Base-by-base conservation (phyloP, 2,888 invertebrate genomes). In the Dendrolimus pini region DNA sequence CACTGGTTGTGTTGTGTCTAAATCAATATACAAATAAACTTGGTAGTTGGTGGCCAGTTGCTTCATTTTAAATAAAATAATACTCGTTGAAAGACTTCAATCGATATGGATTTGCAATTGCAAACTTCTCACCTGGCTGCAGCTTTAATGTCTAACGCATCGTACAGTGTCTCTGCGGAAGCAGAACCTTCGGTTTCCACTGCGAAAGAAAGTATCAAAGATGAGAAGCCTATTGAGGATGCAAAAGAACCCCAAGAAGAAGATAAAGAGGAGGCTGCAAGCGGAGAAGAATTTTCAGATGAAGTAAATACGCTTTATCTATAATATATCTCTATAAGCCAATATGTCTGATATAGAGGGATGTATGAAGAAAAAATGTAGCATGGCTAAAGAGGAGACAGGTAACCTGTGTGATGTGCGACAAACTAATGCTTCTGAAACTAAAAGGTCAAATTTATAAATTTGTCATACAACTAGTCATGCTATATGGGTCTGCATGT, bases 81-180 rank as follows among this genome's bases (percentile, higher is more conserved):
- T 12, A 47, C 47, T 30, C 3, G 41, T 30, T n/a, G 7, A 12
- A 47, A 52, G 13, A 53, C 41, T 41, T 61, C 41, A 41, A 47
- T 47, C 47, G 9, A 47, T 47, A 90, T 89, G 89, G 88, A 90
- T 74, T 69, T 89, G 55, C 84, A 86, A 77, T 69, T 89, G 55
- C 84, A 86, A 77, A 88, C 88, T n/a, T 89, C 90, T 10, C 90
- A 91, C 65, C 80, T 91, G 66, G 90, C 90, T 54, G 90, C 90
- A 52, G 90, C 90, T 6, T 70, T 91, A 62, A 85, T 90, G 89
- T 83, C 89, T n/a, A 85, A 85, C 18, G 75, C 78, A 14, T 75
- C 71, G 10, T 82, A 79, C 58, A 76, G 61, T 66, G 61, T 70
- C 30, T 55, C 68, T 52, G 65, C 65, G 30, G 73, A 75, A 54